Percentiles rank a stretch among this genome's conserved stretches.
Evolutionary conservation across 1,140 invertebrate species (phyloP).

Genomic region (Eriosoma lanigerum): DNA sequence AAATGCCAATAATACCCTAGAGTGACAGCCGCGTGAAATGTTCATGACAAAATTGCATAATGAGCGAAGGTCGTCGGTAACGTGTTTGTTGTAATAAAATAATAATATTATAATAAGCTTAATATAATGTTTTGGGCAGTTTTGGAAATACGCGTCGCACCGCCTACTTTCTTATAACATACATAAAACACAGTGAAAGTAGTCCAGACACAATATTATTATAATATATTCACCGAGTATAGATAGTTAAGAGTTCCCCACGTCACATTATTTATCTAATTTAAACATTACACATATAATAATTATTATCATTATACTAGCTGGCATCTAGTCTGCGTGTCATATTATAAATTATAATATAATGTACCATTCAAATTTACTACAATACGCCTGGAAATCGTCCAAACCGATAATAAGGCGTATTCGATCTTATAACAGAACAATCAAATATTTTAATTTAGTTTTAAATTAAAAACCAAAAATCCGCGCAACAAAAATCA

Average conservation of each 20-base stretch:
- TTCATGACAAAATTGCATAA: constrained; percentile 42
- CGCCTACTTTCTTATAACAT: constrained; percentile 18
- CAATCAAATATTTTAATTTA: not conserved
- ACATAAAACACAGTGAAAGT: constrained; percentile 41
- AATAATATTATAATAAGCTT: too few species aligned
- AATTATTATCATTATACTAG: constrained; percentile 34
- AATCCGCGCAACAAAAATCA: too few species aligned
- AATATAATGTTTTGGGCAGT: constrained; percentile 33
- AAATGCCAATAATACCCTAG: constrained; percentile 21
- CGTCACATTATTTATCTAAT: constrained; percentile 22
- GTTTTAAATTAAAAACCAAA: too few species aligned
- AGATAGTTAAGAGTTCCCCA: not conserved
- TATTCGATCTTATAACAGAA: constrained; percentile 10
- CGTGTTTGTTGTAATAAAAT: not conserved
- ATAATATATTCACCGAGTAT: constrained; percentile 37
- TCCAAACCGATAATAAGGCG: not conserved
- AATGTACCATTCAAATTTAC: too few species aligned
- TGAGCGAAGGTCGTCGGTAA: constrained; percentile 27
- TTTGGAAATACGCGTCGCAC: constrained; percentile 17
- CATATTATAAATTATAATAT: constrained; percentile 15
- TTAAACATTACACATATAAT: not conserved
- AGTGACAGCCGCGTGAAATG: constrained; percentile 36
- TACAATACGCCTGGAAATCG: not conserved
- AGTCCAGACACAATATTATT: constrained; percentile 30
- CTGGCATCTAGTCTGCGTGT: too few species aligned